These are phyloP conservation scores for Petrocephalus schoutedeni DNA, from an alignment of 2,797 vertebrate species.

Conservation along the genomic window DNA sequence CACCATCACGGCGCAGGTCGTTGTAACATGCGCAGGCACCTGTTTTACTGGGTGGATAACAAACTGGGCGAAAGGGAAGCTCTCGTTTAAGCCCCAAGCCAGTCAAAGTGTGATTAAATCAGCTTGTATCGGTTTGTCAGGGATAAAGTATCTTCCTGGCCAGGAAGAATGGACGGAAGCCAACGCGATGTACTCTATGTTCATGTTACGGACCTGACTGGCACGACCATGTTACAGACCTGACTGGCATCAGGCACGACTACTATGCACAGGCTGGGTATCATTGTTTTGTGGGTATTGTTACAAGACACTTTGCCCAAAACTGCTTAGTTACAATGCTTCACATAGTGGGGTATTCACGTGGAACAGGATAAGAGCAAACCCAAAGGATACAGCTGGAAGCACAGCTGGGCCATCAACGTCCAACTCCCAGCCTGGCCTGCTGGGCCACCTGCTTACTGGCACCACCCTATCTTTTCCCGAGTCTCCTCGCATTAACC, in stretches of 20 bases:
- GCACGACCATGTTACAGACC: neutral
- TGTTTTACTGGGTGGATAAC: neutral
- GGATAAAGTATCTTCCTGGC: neutral
- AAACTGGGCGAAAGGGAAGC: neutral
- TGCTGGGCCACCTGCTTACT: neutral
- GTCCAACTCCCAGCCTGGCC: neutral
- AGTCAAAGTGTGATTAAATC: neutral
- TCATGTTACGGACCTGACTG: neutral
- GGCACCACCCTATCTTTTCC: neutral
- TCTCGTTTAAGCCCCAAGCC: conserved; percentile 10
- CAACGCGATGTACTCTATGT: neutral
- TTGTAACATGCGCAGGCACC: neutral
- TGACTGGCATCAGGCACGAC: neutral
- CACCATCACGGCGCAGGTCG: neutral
- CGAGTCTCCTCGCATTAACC: neutral
- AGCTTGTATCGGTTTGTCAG: neutral
- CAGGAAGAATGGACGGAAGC: neutral
- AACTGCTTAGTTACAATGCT: neutral
- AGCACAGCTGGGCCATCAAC: neutral
- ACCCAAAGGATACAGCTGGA: neutral
- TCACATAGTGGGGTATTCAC: neutral
- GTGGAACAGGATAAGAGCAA: neutral
- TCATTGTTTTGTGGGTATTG: neutral
- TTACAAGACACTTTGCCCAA: neutral
- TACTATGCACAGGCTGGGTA: neutral